Conservation (phyloP, 2,113 vertebrate genomes). For the Colaptes auratus region DNA sequence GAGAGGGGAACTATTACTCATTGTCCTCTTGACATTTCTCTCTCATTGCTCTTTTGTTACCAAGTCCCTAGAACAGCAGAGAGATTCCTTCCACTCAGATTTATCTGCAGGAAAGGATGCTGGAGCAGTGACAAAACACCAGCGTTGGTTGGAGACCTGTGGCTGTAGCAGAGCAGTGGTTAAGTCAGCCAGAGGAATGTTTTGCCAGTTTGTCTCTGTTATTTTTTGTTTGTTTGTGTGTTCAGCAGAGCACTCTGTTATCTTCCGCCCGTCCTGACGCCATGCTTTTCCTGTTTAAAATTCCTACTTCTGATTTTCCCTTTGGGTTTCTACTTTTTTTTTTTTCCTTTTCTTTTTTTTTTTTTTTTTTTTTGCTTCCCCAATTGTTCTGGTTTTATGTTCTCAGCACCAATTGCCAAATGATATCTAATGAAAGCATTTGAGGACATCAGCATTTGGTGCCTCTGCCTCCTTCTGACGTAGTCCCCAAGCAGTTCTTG, state of each 20-base stretch:
- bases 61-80: background rate
- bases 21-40: background rate
- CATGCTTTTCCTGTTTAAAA: slow-evolving; percentile 97
- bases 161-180: slow-evolving; percentile 74
- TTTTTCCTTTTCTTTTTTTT: slow-evolving; percentile 38
- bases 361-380: slow-evolving; percentile 77
- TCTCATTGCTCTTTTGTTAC: background rate
- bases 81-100: slow-evolving; percentile 70
- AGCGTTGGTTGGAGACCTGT: slow-evolving; percentile 47
- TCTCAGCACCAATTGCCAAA: slow-evolving; percentile 49
- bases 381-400: slow-evolving; percentile 65
- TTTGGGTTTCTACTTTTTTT: slow-evolving; percentile 39
- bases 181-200: slow-evolving; percentile 77
- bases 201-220: slow-evolving; percentile 63
- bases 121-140: slow-evolving; percentile 59
- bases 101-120: slow-evolving; percentile 72
- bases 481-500: background rate
- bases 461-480: background rate
- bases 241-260: slow-evolving; percentile 84
- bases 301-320: slow-evolving; percentile 91
- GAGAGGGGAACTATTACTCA: background rate
- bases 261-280: slow-evolving; percentile 91
- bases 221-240: slow-evolving; percentile 85
- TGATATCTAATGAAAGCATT: slow-evolving; percentile 73
- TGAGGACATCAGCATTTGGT: slow-evolving; percentile 48